Conservation (phyloP, 2,888 invertebrate species). For the Sarcophaga carnaria region DNA sequence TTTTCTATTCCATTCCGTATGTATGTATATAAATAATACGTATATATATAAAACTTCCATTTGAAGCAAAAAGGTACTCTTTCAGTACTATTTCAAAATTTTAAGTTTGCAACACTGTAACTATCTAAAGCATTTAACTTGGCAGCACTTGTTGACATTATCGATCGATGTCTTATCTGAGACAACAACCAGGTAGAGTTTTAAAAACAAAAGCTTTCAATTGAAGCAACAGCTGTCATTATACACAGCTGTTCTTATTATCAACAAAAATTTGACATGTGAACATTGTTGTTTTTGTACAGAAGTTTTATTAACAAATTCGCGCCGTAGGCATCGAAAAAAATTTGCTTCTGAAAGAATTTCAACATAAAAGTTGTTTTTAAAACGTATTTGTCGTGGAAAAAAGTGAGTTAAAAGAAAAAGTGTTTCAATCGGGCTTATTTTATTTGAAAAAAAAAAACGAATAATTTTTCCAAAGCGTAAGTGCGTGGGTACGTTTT, state of each 20-base stretch:
- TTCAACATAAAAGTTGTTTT: neutral
- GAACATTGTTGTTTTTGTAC: slow-evolving; percentile 27
- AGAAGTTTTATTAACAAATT: slow-evolving; percentile 48
- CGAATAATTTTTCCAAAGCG: neutral
- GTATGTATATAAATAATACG: too few species aligned
- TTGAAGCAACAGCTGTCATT: slow-evolving; percentile 20
- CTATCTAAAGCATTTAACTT: neutral
- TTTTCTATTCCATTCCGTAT: too few species aligned
- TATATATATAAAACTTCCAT: too few species aligned
- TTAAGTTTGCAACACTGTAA: too few species aligned
- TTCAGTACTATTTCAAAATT: too few species aligned
- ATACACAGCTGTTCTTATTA: slow-evolving; percentile 25
- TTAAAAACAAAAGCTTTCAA: neutral
- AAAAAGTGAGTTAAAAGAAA: neutral
- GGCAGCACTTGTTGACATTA: slow-evolving; percentile 18
- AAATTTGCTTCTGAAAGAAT: slow-evolving; percentile 1
- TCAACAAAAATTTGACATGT: slow-evolving; percentile 30
- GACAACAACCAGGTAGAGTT: neutral
- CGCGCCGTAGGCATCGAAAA: neutral
- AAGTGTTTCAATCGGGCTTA: too few species aligned
- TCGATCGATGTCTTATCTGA: slow-evolving; percentile 19
- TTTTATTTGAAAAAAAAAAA: neutral
- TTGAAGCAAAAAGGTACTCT: too few species aligned
- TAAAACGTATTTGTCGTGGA: neutral
- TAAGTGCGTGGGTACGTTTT: slow-evolving; percentile 14